Evolutionary conservation across 2,113 vertebrate genomes (phyloP), one percentile per base, ranked within the genome.

Genomic region (Lampris incognitus): DNA sequence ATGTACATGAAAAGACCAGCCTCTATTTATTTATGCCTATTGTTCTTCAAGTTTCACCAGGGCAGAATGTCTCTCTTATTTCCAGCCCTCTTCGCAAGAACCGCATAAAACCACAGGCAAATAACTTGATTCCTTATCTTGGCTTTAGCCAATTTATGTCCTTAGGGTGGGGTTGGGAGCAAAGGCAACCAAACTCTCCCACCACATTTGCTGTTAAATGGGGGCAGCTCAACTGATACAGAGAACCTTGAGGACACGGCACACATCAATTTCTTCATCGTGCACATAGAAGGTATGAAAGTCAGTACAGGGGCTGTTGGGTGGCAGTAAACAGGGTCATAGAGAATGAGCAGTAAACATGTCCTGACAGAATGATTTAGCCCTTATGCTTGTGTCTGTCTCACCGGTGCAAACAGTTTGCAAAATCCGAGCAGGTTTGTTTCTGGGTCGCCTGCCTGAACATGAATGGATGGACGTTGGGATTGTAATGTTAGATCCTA

Each of bases 1-100:
- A 1, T 8, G 4, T 9, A 9, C 58, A 67, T 59, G 49, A 74
- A 79, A 74, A 76, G 48, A 36, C 42, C 42, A 24, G 1, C 54
- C 13, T 24, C 5, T 74, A 3, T 49, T 36, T 46, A 11, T 70
- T 36, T 46, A 11, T 70, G 7, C 8, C 56, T n/a, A 49, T 84
- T 88, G 65, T 87, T n/a, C 61, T 74, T 57, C 0, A 72, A 6
- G 62, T 75, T 79, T 80, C 38, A 71, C 8, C 2, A 24, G 61
- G 6, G 3, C 6, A 44, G 3, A 1, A 10, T 70, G 10, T 69
- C 52, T 64, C 39, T 38, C 10, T 2, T 64, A 39, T 38, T 6
- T 13, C 36, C n/a, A 48, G 36, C 56, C 24, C 1, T 59, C 51
- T 46, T 48, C 62, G 52, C 9, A 0, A 6, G 36, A 9, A 58